phyloP scores from a whole-genome alignment of 2,113 vertebrate genomes.

The Pedionomus torquatus region DNA sequence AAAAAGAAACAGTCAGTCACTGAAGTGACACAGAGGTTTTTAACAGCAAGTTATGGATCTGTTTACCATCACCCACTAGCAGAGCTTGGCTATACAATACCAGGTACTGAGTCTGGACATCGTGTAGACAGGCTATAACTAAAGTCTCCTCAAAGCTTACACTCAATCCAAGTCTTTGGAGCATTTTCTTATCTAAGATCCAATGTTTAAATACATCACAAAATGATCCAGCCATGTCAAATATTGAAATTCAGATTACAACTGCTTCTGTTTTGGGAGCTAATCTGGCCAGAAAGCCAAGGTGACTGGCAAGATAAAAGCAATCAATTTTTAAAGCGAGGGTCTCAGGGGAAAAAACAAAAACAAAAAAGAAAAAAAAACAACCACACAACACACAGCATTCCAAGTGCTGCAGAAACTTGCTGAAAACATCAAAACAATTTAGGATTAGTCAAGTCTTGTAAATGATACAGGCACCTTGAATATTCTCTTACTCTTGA shows the following conservation, averaged over 20 bases:
- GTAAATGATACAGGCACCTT: background rate
- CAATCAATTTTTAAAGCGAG: background rate
- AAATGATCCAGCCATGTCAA: background rate
- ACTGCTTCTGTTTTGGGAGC: background rate
- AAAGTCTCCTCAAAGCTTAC: background rate
- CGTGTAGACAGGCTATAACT: background rate
- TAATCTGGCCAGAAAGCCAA: background rate
- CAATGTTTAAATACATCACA: background rate
- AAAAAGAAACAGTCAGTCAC: background rate
- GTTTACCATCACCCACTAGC: background rate
- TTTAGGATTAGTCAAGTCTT: background rate
- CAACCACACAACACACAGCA: too few species aligned
- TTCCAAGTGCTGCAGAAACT: background rate
- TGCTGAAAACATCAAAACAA: background rate
- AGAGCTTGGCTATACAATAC: background rate
- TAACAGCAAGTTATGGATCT: background rate
- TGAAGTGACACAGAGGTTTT: background rate
- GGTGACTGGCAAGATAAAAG: background rate
- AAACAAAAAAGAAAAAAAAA: too few species aligned
- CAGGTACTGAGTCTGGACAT: background rate
- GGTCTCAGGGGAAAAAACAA: background rate
- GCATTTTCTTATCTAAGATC: background rate
- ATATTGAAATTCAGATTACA: background rate
- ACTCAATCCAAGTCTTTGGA: background rate
- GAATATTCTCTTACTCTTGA: background rate